These are phyloP conservation scores for Cebidichthys violaceus DNA, from an alignment of 2,113 vertebrate genomes.

Conservation along the genomic window DNA sequence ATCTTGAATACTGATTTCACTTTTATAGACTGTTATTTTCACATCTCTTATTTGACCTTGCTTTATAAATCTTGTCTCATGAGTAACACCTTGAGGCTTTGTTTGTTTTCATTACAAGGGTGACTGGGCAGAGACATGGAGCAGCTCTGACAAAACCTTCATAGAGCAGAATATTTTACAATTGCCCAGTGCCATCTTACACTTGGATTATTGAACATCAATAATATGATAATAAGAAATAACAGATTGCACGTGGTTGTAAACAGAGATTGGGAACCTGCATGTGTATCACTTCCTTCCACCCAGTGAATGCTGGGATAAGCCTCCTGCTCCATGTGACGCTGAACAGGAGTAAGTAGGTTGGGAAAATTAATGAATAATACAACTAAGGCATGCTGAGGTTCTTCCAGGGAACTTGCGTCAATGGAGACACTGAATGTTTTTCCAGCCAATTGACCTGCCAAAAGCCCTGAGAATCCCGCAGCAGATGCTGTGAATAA, in stretches of 20 bases:
- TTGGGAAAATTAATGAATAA: constrained; percentile 57
- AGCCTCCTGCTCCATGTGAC: background rate
- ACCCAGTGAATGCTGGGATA: constrained; percentile 39
- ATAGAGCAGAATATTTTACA: constrained; percentile 28
- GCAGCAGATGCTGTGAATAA: constrained; percentile 57
- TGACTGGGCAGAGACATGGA: constrained; percentile 41
- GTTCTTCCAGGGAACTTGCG: constrained; percentile 29
- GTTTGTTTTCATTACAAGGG: constrained; percentile 69
- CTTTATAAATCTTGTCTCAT: constrained; percentile 48
- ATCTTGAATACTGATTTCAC: constrained; percentile 53
- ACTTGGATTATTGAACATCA: constrained; percentile 28
- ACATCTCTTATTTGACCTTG: constrained; percentile 46
- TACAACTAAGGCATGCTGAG: constrained; percentile 24
- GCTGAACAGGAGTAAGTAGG: constrained; percentile 29
- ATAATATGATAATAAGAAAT: constrained; percentile 11
- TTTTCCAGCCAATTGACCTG: constrained; percentile 57
- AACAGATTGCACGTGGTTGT: background rate
- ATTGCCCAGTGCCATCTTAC: background rate
- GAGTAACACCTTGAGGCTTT: constrained; percentile 55
- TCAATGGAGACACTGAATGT: constrained; percentile 39
- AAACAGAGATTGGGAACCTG: background rate
- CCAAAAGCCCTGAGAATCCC: constrained; percentile 39
- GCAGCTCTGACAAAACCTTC: constrained; percentile 47
- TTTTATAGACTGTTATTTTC: constrained; percentile 27
- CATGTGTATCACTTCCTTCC: constrained; percentile 1